Conservation (phyloP, 2,888 invertebrate genomes). For the Himalopsyche japonica region DNA sequence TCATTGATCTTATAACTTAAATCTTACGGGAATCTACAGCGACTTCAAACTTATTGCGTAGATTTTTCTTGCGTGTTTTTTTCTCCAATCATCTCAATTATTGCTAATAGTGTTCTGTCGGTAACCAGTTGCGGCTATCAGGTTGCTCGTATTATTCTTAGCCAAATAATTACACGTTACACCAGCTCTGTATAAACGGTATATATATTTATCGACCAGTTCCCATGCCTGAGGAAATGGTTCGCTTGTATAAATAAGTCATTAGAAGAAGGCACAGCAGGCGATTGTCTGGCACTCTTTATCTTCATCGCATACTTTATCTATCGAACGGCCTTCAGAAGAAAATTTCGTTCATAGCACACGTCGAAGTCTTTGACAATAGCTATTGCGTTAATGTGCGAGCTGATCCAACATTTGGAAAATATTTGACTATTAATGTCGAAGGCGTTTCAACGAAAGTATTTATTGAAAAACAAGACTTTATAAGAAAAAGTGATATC, state of each 20-base stretch:
- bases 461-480: too few species aligned
- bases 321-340: neutral
- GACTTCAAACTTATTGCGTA: too few species aligned
- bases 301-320: neutral
- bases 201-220: constrained; percentile 17
- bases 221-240: constrained; percentile 10
- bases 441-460: too few species aligned
- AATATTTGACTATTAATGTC: too few species aligned
- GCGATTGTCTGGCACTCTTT: neutral
- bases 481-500: too few species aligned
- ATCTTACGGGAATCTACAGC: too few species aligned
- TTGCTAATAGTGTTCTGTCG: neutral
- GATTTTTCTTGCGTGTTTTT: neutral
- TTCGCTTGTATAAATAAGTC: constrained; percentile 33
- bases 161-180: constrained; percentile 14
- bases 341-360: neutral
- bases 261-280: neutral
- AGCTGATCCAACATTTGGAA: too few species aligned
- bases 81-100: neutral
- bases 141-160: neutral
- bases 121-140: neutral
- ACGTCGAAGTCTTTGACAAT: too few species aligned
- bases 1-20: too few species aligned
- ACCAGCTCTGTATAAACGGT: constrained; percentile 9
- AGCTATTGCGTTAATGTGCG: too few species aligned